phyloP scores from a whole-genome alignment of 2,113 vertebrate species.

The Spheniscus mendiculus region DNA sequence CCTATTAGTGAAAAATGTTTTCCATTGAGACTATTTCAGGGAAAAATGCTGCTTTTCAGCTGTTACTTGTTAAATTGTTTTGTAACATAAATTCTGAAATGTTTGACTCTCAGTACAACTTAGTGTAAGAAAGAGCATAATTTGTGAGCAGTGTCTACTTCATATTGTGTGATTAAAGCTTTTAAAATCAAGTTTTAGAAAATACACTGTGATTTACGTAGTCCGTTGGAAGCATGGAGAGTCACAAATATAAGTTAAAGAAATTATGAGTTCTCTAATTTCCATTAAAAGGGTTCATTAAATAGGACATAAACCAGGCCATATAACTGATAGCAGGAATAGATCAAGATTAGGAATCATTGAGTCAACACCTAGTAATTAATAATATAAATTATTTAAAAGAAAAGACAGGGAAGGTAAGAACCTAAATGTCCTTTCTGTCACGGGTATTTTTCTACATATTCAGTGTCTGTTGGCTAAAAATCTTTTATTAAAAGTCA shows the following conservation, averaged over 20 bases:
- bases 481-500: neutral
- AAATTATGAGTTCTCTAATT: neutral
- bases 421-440: neutral
- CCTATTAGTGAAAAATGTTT: neutral
- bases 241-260: neutral
- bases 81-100: neutral
- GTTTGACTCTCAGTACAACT: neutral
- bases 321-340: neutral
- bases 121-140: neutral
- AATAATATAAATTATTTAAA: neutral
- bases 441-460: neutral
- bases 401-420: neutral
- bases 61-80: neutral
- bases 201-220: neutral
- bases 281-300: conserved; percentile 8
- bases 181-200: neutral
- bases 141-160: neutral
- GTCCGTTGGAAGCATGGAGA: neutral
- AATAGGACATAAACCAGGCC: neutral
- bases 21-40: neutral
- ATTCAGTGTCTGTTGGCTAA: neutral
- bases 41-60: neutral
- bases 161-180: neutral
- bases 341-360: neutral
- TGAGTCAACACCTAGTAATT: neutral